A percentile compares a stretch with the other conserved stretches of the same genome.
These are phyloP conservation scores for Acrossocheilus fasciatus DNA, from an alignment of 2,797 vertebrate genomes.

Conservation along the genomic window DNA sequence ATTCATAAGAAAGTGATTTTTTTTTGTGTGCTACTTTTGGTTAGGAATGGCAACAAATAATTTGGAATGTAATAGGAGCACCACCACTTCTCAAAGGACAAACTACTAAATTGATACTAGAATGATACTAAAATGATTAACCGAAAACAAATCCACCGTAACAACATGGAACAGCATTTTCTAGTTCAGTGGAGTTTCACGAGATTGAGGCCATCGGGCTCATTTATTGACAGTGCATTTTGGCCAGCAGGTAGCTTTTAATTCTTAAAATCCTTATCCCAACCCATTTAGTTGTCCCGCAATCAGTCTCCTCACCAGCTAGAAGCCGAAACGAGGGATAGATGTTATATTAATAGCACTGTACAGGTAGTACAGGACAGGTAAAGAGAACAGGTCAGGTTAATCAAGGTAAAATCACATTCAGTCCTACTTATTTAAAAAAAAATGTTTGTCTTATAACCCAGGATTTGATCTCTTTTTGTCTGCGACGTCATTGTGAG, in stretches of 20 bases:
- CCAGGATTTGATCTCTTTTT: neutral
- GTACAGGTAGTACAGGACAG: neutral
- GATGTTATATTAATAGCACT: neutral
- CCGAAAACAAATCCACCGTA: neutral
- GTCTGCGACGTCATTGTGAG: neutral
- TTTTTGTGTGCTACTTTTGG: neutral
- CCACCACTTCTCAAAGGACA: neutral
- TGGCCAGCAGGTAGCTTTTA: neutral
- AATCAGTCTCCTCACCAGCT: neutral
- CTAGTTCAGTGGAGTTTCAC: neutral
- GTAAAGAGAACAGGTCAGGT: conserved; percentile 4
- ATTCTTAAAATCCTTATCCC: neutral
- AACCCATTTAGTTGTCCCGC: neutral
- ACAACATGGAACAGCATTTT: neutral
- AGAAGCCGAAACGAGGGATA: neutral
- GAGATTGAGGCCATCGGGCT: neutral
- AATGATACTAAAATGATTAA: neutral
- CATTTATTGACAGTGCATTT: neutral
- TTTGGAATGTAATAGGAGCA: neutral
- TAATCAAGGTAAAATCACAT: neutral
- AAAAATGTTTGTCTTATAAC: neutral
- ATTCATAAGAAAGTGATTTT: no score
- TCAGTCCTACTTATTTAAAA: neutral
- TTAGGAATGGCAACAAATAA: neutral
- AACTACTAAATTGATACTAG: neutral